Base-by-base conservation (phyloP, 2,888 invertebrate species). In the Meghimatium bilineatum region DNA sequence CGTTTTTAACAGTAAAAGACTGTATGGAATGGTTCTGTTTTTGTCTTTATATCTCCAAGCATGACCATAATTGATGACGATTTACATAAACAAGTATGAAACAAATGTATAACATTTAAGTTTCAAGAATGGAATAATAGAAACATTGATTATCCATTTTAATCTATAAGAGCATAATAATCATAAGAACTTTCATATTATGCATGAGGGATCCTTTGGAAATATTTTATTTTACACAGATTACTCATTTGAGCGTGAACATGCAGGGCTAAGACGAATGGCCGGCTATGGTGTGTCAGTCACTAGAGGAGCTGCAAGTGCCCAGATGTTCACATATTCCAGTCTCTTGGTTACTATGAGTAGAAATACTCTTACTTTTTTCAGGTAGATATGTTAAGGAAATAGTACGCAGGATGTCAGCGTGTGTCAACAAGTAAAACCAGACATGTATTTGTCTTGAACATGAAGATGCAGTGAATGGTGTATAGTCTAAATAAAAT, bases 271-370 rank as follows among this genome's bases (percentile, higher is more conserved):
- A 29, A 91, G 95, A 75, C 94, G 94, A 84, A 94, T 95, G 87
- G 94, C 95, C 29, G 95, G 95, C 12, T 94, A 94, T 89, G 95
- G 95, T 32, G 95, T 95, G 20, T 94, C 95, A 10, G 89, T 95
- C 36, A 95, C 95, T 0, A 91, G 95, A 89, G 95, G 95, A 44
- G 95, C 95, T 6, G 95, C 95, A 5, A 95, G 95, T 38, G 95
- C 94, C 17, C 95, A 95, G 94, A 95, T 95, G 95, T 95, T 95
- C 89, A 94, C 95, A 23, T 95, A 94, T 90, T 94, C 95, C 10
- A 93, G 95, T 0, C 92, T 95, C 20, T 92, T 95, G 56, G 90
- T 95, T 8, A 95, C 95, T 17, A 95, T 95, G 95, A 95, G 95
- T 88, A 93, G 95, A 69, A 95, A 95, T 90, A 93, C 94, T 14